Conservation (phyloP, 2,113 vertebrate species). For the Corythaixoides concolor region DNA sequence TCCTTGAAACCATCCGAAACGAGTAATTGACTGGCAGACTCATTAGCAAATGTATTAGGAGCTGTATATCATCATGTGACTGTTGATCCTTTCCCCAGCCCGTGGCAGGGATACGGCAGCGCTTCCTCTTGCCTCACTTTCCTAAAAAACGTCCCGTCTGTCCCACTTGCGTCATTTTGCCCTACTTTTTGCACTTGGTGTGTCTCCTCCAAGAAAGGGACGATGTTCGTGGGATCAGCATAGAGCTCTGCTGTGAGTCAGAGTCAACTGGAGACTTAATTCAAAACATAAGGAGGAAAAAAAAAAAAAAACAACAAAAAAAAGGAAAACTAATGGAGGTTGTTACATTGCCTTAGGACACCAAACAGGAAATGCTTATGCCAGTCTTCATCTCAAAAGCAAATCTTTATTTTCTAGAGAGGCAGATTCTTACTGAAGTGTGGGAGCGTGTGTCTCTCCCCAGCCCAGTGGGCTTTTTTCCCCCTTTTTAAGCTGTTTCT, state of each 20-base stretch:
- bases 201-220: neutral
- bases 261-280: neutral
- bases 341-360: neutral
- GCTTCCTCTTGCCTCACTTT: neutral
- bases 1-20: neutral
- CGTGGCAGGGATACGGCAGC: neutral
- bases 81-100: neutral
- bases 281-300: neutral
- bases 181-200: constrained; percentile 8
- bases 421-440: neutral
- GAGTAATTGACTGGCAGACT: neutral
- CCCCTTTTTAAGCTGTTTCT: neutral
- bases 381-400: neutral
- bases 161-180: neutral
- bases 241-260: neutral
- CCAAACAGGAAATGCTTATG: neutral
- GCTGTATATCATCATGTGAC: neutral
- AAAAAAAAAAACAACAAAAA: neutral
- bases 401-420: neutral
- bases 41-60: neutral
- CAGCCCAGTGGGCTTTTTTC: neutral
- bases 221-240: neutral
- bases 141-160: neutral
- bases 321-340: neutral
- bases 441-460: neutral